Evolutionary conservation across 1,140 invertebrate species (phyloP).

Genomic region (Bactericera cockerelli): DNA sequence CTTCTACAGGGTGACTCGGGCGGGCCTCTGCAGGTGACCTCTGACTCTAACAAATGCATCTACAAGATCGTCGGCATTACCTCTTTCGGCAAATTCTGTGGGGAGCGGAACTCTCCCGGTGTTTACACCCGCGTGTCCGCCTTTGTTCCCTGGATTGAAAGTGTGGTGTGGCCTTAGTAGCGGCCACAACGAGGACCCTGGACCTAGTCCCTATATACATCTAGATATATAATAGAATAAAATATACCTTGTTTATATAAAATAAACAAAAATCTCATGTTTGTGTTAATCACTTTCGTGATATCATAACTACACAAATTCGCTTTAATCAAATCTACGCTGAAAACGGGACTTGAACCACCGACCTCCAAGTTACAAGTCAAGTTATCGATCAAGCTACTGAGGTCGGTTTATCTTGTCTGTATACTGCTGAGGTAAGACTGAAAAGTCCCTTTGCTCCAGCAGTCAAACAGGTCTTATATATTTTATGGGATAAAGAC

Average conservation of each 20-base stretch:
- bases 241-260: too few relatives aligned
- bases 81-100: slow-evolving; percentile 45
- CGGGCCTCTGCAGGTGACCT: slow-evolving; percentile 37
- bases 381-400: background rate
- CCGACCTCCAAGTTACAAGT: background rate
- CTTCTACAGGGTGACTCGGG: slow-evolving; percentile 44
- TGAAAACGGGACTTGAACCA: too few relatives aligned
- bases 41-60: slow-evolving; percentile 34
- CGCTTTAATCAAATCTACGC: too few relatives aligned
- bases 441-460: too few relatives aligned
- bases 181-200: background rate
- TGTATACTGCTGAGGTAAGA: background rate
- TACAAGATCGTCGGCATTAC: slow-evolving; percentile 41
- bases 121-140: slow-evolving; percentile 48
- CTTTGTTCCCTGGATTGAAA: slow-evolving; percentile 49
- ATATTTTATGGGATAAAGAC: background rate
- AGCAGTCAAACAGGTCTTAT: too few relatives aligned
- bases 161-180: slow-evolving; percentile 34
- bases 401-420: background rate
- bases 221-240: background rate
- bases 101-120: slow-evolving; percentile 35
- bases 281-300: too few relatives aligned
- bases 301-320: too few relatives aligned
- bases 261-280: too few relatives aligned
- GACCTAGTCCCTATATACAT: background rate